Evolutionary conservation across 2,797 vertebrate species (phyloP).

Genomic region (Heliangelus exortis): DNA sequence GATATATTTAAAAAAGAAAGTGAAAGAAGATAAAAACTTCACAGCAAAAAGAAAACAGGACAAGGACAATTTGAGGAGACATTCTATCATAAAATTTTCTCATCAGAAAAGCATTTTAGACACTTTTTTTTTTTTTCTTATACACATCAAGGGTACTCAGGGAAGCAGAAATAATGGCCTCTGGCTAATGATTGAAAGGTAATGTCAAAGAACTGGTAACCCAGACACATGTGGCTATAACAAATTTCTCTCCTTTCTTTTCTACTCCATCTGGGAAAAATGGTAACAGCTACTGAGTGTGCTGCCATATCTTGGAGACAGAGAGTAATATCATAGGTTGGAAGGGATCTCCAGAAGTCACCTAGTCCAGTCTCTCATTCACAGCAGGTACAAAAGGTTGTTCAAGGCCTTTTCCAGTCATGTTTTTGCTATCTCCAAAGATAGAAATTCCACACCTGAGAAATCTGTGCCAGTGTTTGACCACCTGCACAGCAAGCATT

Average conservation of each 20-base stretch:
- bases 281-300: fast-evolving
- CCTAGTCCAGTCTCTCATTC: neutral
- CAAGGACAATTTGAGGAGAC: constrained; percentile 33
- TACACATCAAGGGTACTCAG: constrained; percentile 38
- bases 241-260: neutral
- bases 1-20: constrained; percentile 5
- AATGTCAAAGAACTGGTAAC: constrained; percentile 39
- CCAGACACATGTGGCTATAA: neutral
- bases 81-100: constrained; percentile 38
- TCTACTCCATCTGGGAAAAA: neutral
- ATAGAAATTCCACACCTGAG: neutral
- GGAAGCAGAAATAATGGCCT: constrained; percentile 59
- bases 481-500: neutral
- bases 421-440: neutral
- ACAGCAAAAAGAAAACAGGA: constrained; percentile 3
- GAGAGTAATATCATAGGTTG: neutral
- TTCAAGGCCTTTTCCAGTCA: neutral
- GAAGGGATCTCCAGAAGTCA: neutral
- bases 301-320: neutral
- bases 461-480: neutral
- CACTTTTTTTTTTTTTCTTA: neutral
- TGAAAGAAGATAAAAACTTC: neutral
- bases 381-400: neutral
- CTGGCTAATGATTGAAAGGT: constrained; percentile 51
- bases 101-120: constrained; percentile 31